phyloP scores from a whole-genome alignment of 2,113 vertebrate species.

The Zapornia atra region DNA sequence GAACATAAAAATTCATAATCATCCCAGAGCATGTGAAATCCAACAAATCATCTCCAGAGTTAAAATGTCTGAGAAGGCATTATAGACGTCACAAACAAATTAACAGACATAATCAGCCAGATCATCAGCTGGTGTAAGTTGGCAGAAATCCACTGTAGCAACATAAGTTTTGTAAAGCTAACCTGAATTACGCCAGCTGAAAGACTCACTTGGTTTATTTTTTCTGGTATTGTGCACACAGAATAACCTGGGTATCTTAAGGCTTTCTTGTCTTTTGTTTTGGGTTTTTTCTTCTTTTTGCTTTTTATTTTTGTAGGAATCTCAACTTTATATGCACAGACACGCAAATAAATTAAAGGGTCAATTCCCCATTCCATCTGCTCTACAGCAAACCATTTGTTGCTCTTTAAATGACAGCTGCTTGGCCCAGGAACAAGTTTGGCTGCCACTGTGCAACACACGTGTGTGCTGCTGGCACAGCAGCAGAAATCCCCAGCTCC shows the following conservation, averaged over 20 bases:
- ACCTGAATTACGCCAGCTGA: background rate
- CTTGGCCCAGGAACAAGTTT: conserved; percentile 43
- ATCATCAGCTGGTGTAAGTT: conserved; percentile 62
- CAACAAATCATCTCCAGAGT: conserved; percentile 48
- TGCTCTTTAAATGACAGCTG: conserved; percentile 64
- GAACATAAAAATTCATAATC: conserved; percentile 30
- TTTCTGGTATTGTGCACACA: background rate
- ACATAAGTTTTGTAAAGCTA: conserved; percentile 23
- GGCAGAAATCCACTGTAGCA: conserved; percentile 42
- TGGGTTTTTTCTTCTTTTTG: no score
- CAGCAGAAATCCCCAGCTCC: background rate
- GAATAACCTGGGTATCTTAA: background rate
- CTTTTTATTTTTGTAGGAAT: background rate
- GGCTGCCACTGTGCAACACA: conserved; percentile 2
- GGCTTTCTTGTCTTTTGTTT: background rate
- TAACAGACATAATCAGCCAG: conserved; percentile 55
- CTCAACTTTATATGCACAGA: background rate
- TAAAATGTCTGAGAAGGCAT: conserved; percentile 36
- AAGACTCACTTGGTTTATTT: background rate
- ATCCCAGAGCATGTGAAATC: background rate
- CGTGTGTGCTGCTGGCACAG: conserved; percentile 11
- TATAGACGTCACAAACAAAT: conserved; percentile 29
- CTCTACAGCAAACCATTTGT: conserved; percentile 36
- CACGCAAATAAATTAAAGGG: conserved; percentile 25
- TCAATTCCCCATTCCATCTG: conserved; percentile 41